Conservation (phyloP, 2,797 vertebrate species). For the Lepidocolaptes lacrymiger region DNA sequence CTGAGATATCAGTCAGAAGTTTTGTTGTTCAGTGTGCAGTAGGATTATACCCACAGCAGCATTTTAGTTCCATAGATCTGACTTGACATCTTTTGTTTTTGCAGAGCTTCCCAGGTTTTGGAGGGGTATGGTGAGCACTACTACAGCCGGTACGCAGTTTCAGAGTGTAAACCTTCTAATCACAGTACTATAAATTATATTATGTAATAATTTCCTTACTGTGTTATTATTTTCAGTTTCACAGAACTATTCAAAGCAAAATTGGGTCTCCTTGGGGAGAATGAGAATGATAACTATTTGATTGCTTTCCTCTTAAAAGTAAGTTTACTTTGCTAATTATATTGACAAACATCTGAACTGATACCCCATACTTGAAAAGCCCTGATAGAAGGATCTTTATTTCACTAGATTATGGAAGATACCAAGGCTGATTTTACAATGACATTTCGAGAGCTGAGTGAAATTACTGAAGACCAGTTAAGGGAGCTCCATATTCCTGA, state of each 20-base stretch:
- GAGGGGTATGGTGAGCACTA: constrained; percentile 73
- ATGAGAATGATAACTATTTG: constrained; percentile 74
- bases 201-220: constrained; percentile 8
- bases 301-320: constrained; percentile 81
- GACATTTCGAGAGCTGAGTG: constrained; percentile 84
- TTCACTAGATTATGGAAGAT: constrained; percentile 83
- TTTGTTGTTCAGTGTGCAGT: neutral
- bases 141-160: constrained; percentile 73
- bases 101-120: constrained; percentile 77
- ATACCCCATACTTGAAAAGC: neutral
- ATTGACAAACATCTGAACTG: neutral
- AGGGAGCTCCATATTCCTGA: constrained; percentile 68
- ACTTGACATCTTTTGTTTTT: constrained; percentile 15
- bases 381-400: constrained; percentile 10
- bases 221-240: constrained; percentile 72
- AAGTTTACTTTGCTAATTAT: constrained; percentile 45
- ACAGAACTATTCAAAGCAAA: constrained; percentile 82
- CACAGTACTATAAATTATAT: neutral
- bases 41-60: neutral
- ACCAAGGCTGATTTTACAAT: constrained; percentile 84
- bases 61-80: neutral
- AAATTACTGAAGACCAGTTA: constrained; percentile 76
- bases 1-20: neutral
- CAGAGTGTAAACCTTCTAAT: neutral
- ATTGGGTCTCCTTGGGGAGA: constrained; percentile 79